A percentile compares a stretch with the other conserved stretches of the same genome.
Evolutionary conservation across 2,888 invertebrate species (phyloP).

Genomic region (Atherix ibis): DNA sequence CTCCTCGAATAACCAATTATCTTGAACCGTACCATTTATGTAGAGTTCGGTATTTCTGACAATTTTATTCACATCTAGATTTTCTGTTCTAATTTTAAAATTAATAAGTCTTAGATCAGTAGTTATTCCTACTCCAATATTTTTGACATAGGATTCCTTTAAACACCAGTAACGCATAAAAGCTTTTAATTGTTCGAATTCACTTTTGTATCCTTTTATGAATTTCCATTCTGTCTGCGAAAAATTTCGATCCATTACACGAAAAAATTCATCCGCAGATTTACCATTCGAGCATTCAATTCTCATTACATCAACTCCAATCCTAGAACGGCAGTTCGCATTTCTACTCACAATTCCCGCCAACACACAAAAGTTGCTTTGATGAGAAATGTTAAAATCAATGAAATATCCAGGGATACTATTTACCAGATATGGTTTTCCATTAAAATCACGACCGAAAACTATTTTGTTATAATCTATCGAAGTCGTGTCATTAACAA

Average conservation of each 20-base stretch:
- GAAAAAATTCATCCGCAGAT: constrained; percentile 63
- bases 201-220: constrained; percentile 41
- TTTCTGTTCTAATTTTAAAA: constrained; percentile 48
- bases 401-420: constrained; percentile 15
- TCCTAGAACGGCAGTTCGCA: constrained; percentile 15
- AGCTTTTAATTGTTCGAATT: constrained; percentile 51
- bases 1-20: constrained; percentile 71
- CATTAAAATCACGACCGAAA: constrained; percentile 49
- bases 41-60: constrained; percentile 50
- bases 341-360: constrained; percentile 42
- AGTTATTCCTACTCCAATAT: constrained; percentile 71
- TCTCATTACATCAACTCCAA: constrained; percentile 85
- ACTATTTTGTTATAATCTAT: constrained; percentile 50
- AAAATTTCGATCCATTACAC: constrained; percentile 75
- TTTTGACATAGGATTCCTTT: constrained; percentile 90
- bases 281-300: constrained; percentile 58
- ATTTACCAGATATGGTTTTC: constrained; percentile 48
- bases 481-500: constrained; percentile 42
- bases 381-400: constrained; percentile 85
- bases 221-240: constrained; percentile 63
- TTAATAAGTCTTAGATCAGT: constrained; percentile 58
- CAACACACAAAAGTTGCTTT: constrained; percentile 71
- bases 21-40: constrained; percentile 38
- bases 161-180: constrained; percentile 88
- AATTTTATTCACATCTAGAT: constrained; percentile 32